These are phyloP conservation scores for Apaloderma vittatum DNA, from an alignment of 2,113 vertebrate genomes.

Conservation along the genomic window DNA sequence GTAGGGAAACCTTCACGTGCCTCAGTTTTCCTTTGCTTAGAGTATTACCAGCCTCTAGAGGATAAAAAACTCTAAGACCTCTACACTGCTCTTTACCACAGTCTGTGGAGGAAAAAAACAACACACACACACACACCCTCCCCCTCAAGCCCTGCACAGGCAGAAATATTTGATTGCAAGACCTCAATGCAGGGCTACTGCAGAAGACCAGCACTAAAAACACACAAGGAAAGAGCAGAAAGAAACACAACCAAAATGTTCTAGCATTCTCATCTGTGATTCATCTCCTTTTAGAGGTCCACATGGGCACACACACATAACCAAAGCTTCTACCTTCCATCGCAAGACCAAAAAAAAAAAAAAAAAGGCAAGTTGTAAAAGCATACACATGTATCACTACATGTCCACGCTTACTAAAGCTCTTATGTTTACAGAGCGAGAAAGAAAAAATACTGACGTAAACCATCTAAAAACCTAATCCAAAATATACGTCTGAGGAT, in stretches of 20 bases:
- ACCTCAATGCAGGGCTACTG: not conserved
- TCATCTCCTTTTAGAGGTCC: not conserved
- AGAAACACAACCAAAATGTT: not conserved
- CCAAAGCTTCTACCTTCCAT: not conserved
- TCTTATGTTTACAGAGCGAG: not conserved
- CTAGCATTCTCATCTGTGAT: not conserved
- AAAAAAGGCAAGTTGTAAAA: not conserved
- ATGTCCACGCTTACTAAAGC: not conserved
- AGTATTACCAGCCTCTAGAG: not conserved
- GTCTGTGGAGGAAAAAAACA: not conserved
- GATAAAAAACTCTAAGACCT: not conserved
- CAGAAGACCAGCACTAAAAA: not conserved
- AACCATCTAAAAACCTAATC: not conserved
- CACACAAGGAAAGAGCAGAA: not conserved
- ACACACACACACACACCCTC: not conserved
- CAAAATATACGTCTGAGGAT: not conserved
- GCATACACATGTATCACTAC: rapidly evolving
- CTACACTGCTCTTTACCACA: not conserved
- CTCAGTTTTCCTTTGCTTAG: not conserved
- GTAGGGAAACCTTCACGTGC: not conserved
- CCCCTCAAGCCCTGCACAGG: not conserved
- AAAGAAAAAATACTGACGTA: not conserved
- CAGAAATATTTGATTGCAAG: not conserved
- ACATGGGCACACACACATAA: not conserved
- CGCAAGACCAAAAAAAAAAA: not conserved